Evolutionary conservation across 2,888 invertebrate genomes (phyloP).

Genomic region (Altica lythri): DNA sequence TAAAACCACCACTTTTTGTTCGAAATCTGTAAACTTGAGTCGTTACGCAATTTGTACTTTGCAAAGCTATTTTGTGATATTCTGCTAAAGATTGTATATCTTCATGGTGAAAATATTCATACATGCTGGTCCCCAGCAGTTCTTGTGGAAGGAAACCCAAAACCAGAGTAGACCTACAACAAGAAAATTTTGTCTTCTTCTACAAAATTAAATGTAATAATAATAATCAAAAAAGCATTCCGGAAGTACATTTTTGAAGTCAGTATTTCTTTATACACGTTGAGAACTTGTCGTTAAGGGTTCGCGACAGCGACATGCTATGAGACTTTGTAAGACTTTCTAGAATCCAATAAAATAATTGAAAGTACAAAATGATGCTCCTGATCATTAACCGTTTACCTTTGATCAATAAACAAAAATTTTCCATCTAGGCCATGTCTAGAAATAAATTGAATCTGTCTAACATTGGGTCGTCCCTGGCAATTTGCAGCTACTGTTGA

Average conservation of each 20-base stretch:
- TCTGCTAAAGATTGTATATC: conserved; percentile 81
- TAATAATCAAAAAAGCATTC: not conserved
- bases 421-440: conserved; percentile 89
- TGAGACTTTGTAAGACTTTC: not conserved
- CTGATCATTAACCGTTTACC: conserved; percentile 61
- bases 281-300: no score
- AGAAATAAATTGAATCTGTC: conserved; percentile 78
- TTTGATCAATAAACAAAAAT: conserved; percentile 90
- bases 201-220: not conserved
- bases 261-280: no score
- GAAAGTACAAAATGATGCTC: not conserved
- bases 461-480: conserved; percentile 59
- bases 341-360: conserved; percentile 1
- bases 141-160: conserved; percentile 93
- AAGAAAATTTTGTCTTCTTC: not conserved
- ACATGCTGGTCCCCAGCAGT: conserved; percentile 87
- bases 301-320: not conserved
- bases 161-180: conserved; percentile 78
- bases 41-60: conserved; percentile 65
- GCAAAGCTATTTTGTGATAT: conserved; percentile 79
- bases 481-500: conserved; percentile 56
- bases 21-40: conserved; percentile 81
- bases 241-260: no score
- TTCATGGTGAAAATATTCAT: conserved; percentile 86
- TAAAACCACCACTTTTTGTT: conserved; percentile 75